Percentiles rank a stretch among this genome's conserved stretches.
phyloP scores from a whole-genome alignment of 2,888 invertebrate genomes.

The Drosophila histrio region DNA sequence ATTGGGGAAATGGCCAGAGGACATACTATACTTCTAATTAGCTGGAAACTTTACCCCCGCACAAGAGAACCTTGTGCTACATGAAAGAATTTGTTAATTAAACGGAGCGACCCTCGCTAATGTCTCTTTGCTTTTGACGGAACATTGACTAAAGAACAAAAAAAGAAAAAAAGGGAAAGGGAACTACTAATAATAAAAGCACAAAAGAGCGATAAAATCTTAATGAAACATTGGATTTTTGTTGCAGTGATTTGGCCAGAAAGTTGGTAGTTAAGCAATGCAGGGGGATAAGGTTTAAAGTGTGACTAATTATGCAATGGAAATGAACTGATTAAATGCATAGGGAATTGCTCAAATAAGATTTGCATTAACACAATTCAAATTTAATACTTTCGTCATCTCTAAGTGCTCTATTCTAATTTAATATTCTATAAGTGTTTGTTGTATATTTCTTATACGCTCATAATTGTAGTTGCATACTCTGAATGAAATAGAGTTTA shows the following conservation, averaged over 20 bases:
- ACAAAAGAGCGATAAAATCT: slow-evolving; percentile 48
- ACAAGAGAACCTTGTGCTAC: slow-evolving; percentile 33
- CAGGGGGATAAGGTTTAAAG: not conserved
- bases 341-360: not conserved
- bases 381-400: too few relatives aligned
- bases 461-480: too few relatives aligned
- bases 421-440: too few relatives aligned
- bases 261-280: not conserved
- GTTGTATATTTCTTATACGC: too few relatives aligned
- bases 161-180: not conserved
- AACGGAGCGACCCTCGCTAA: slow-evolving; percentile 37
- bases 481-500: too few relatives aligned
- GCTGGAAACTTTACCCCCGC: slow-evolving; percentile 61
- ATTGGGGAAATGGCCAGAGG: not conserved
- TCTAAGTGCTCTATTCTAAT: too few relatives aligned
- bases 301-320: not conserved
- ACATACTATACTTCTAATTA: slow-evolving; percentile 57
- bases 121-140: slow-evolving; percentile 45
- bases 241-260: slow-evolving; percentile 52
- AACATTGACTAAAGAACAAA: slow-evolving; percentile 20
- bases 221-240: slow-evolving; percentile 58
- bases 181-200: slow-evolving; percentile 18
- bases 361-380: not conserved
- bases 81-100: slow-evolving; percentile 68
- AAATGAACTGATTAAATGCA: not conserved